Evolutionary conservation across 2,888 invertebrate genomes (phyloP), one percentile per base, ranked within the genome.

Genomic region (Leptopterna dolabrata): DNA sequence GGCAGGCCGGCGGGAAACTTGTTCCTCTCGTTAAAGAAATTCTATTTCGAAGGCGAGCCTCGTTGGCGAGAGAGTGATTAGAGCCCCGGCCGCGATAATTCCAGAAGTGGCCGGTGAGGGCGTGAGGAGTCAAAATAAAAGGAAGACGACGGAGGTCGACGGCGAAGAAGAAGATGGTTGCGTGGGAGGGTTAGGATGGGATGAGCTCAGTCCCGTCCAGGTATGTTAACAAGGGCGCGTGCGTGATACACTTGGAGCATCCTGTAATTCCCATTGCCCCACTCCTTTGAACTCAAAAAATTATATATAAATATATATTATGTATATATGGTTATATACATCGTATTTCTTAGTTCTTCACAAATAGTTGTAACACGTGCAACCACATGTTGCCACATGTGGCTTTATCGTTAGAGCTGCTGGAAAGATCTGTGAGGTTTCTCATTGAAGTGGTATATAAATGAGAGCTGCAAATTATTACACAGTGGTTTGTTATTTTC

Each of bases 31-130:
- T 83, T 70, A 70, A 83, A 83, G 83, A 83, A 83, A 83, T 70
- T 70, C 83, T 27, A 70, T 83, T 83, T 70, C 47, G 29, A 51
- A 81, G 81, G 81, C 83, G 83, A 70, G 83, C 41, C 83, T 83
- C 71, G 83, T 83, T 83, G 83, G 83, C 83, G 83, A 83, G 83
- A 83, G 83, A 83, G 83, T 83, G 83, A 83, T 83, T 83, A 83
- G 83, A 83, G 83, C 63, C 83, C 70, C 83, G 63, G 70, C 83
- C 63, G 83, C 83, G 83, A 83, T 83, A 83, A 83, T 83, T 83
- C 83, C 83, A 83, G 83, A 70, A 83, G 83, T 83, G 83, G 83
- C 83, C 83, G 83, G 36, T 83, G 83, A 83, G 83, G 70, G 83
- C 83, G 83, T 70, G 83, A 83, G 70, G 83, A 83, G 83, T 83